Evolutionary conservation across 2,888 invertebrate genomes (phyloP), one percentile per base, ranked within the genome.

Genomic region (Agrotis clavis): DNA sequence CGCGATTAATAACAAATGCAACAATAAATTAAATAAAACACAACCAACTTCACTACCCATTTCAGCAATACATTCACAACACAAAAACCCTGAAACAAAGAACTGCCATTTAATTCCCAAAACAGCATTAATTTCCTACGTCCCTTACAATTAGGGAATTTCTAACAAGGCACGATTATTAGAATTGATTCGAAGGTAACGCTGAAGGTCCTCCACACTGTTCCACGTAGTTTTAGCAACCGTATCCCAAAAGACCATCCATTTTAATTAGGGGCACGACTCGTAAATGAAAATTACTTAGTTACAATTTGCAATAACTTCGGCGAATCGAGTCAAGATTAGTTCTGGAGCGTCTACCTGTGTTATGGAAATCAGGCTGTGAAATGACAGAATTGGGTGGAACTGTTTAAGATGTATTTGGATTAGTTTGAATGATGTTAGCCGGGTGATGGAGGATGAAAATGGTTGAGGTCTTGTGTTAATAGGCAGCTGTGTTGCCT

Each of bases 241-340:
- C 50, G 21, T 59, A 47, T 78, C 84, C 76, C 82, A 50, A 60
- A 54, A 71, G 84, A 67, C 74, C 30, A 81, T 82, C 82, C 61
- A 65, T 84, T 82, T 84, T 84, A 80, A 84, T 84, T 82, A 84
- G 80, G 79, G 69, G 54, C 66, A 84, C 54, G 65, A 70, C 74
- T 69, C 73, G 72, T 79, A 79, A 84, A 77, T 79, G 77, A 73
- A 71, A 79, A 83, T 81, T 79, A 74, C 72, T 73, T 61, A 73
- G 80, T 69, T 67, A 77, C 73, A 74, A 80, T 83, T 82, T 75
- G 60, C 73, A 75, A 74, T 71, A 80, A 81, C 74, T 76, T 83
- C 11, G 41, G 35, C 64, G 71, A 75, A 74, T 68, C 65, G 63
- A 59, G 63, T 53, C 81, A 77, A 77, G 78, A 80, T 82, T 77